A percentile compares a stretch with the other conserved stretches of the same genome.
Conservation (phyloP, 2,888 invertebrate species). For the Polia nebulosa region DNA sequence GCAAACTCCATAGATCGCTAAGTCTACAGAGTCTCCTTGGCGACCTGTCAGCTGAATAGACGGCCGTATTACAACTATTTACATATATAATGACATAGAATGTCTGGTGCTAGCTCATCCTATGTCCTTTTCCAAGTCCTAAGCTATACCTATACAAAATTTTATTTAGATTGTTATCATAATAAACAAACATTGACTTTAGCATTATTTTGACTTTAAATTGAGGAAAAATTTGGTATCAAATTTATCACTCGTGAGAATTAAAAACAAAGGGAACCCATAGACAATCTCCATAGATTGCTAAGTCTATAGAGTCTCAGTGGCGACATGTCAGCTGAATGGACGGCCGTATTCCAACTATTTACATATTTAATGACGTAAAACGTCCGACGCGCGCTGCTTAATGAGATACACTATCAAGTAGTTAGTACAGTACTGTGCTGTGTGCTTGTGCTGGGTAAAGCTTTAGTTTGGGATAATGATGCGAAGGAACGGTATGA, state of each 20-base stretch:
- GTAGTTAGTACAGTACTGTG: slow-evolving; percentile 69
- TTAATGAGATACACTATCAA: slow-evolving; percentile 87
- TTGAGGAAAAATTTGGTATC: too few relatives aligned
- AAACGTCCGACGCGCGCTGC: slow-evolving; percentile 81
- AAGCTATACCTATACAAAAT: too few relatives aligned
- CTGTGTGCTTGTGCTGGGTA: slow-evolving; percentile 37
- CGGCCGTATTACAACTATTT: slow-evolving; percentile 87
- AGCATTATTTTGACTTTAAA: too few relatives aligned
- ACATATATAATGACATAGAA: slow-evolving; percentile 87
- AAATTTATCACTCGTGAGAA: too few relatives aligned
- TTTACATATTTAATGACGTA: slow-evolving; percentile 90
- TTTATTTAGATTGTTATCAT: too few relatives aligned
- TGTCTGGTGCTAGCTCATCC: too few relatives aligned
- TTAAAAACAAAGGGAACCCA: too few relatives aligned
- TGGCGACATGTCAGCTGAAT: slow-evolving; percentile 87
- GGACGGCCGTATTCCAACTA: slow-evolving; percentile 87
- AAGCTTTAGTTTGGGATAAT: slow-evolving; percentile 50
- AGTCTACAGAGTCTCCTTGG: slow-evolving; percentile 75
- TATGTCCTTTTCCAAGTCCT: too few relatives aligned
- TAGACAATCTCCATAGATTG: slow-evolving; percentile 68
- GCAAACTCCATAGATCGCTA: slow-evolving; percentile 71
- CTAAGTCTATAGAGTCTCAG: slow-evolving; percentile 75
- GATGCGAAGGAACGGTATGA: slow-evolving; percentile 29
- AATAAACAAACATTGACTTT: too few relatives aligned
- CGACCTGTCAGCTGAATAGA: slow-evolving; percentile 88